phyloP scores from a whole-genome alignment of 2,797 vertebrate species.

The Urocyon cinereoargenteus region DNA sequence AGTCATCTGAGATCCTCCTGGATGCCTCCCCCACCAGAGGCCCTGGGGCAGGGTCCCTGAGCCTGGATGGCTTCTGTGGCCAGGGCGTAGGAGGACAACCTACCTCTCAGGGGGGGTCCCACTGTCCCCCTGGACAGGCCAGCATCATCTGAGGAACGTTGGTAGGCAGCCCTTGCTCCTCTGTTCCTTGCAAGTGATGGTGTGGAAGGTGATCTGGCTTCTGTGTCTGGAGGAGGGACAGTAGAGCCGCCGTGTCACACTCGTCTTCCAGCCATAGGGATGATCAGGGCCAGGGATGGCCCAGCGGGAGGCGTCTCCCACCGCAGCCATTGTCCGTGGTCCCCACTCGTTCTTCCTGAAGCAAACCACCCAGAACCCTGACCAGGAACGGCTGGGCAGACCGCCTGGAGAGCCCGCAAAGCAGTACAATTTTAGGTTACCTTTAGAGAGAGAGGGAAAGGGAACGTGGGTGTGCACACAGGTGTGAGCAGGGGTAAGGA shows the following conservation, averaged over 20 bases:
- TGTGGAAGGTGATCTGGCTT: neutral
- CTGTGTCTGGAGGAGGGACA: neutral
- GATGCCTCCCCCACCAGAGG: neutral
- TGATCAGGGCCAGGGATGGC: neutral
- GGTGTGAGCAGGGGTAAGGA: neutral
- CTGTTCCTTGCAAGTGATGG: fast-evolving
- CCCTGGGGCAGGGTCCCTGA: neutral
- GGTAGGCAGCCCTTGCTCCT: neutral
- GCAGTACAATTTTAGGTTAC: neutral
- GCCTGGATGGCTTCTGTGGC: neutral
- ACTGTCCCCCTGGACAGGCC: neutral
- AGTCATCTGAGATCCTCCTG: neutral
- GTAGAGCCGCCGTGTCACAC: neutral
- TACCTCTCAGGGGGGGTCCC: neutral
- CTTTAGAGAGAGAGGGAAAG: neutral
- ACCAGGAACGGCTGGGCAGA: neutral
- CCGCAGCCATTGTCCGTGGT: neutral
- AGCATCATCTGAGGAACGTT: neutral
- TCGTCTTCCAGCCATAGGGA: neutral
- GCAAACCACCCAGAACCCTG: neutral
- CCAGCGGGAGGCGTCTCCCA: neutral
- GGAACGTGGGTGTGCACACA: neutral
- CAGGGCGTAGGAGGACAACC: neutral
- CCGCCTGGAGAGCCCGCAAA: neutral
- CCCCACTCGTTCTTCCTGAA: neutral